A percentile compares a stretch with the other conserved stretches of the same genome.
phyloP scores from a whole-genome alignment of 2,888 invertebrate genomes.

The Tubulanus polymorphus region DNA sequence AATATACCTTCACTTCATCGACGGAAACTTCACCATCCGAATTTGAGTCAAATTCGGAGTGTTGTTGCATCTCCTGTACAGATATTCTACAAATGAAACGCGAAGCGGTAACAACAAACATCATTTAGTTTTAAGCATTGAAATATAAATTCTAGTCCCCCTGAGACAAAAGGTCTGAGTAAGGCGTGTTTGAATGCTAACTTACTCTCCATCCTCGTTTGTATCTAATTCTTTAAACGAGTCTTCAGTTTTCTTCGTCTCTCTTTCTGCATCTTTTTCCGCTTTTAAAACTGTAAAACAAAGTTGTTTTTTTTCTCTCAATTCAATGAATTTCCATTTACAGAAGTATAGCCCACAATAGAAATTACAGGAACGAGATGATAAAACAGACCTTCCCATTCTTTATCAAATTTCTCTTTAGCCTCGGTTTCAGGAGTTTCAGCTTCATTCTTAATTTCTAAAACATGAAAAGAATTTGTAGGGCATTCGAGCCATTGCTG shows the following conservation, averaged over 20 bases:
- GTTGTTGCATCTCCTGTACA: conserved; percentile 57
- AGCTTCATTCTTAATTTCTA: conserved; percentile 62
- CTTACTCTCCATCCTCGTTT: conserved; percentile 67
- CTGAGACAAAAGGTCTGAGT: not conserved
- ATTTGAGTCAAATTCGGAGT: conserved; percentile 77
- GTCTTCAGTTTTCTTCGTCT: conserved; percentile 36
- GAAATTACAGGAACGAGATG: not conserved
- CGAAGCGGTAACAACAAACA: no score
- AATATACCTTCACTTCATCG: conserved; percentile 3
- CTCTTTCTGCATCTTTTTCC: conserved; percentile 35
- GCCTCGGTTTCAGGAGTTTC: conserved; percentile 65
- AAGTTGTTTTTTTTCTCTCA: not conserved
- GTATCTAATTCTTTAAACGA: conserved; percentile 76
- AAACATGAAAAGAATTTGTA: no score
- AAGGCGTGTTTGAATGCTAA: not conserved
- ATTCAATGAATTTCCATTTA: not conserved
- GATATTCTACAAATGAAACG: conserved; percentile 18
- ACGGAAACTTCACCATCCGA: conserved; percentile 65
- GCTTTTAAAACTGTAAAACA: conserved; percentile 33
- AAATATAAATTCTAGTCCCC: no score
- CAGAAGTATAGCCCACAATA: not conserved
- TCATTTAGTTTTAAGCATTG: no score
- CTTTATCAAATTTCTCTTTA: conserved; percentile 59
- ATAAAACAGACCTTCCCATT: conserved; percentile 50
- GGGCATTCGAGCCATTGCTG: no score